phyloP scores from a whole-genome alignment of 2,888 invertebrate genomes.

The Melieria crassipennis region DNA sequence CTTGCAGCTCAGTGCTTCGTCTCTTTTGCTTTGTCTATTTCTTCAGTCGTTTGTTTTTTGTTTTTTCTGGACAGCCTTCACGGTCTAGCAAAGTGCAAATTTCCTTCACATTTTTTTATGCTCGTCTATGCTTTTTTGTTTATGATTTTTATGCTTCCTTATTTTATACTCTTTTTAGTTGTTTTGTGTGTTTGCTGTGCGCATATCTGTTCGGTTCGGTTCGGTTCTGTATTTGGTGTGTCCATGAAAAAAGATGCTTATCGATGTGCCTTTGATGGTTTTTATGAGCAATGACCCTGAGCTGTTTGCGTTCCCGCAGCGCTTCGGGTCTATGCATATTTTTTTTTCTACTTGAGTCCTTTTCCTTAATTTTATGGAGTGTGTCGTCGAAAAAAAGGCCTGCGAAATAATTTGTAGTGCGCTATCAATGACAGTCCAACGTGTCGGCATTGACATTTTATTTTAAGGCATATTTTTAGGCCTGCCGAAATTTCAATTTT shows the following conservation, averaged over 20 bases:
- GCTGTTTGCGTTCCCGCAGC: not conserved
- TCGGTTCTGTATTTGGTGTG: not conserved
- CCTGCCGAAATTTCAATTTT: not conserved
- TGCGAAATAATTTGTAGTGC: not conserved
- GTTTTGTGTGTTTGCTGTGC: not conserved
- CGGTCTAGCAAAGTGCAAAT: no score
- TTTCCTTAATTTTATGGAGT: not conserved
- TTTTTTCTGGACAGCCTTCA: conserved; percentile 20
- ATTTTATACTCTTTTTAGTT: not conserved
- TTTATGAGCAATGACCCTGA: conserved; percentile 39
- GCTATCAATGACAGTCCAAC: not conserved
- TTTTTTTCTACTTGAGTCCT: not conserved
- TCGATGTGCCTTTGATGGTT: conserved; percentile 33
- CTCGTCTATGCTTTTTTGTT: no score
- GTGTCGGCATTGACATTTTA: not conserved
- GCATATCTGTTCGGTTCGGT: no score
- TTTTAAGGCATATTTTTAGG: not conserved
- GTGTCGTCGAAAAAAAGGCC: not conserved
- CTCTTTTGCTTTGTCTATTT: not conserved
- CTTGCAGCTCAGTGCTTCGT: not conserved
- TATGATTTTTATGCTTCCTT: no score
- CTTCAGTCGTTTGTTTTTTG: not conserved
- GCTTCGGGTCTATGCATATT: not conserved
- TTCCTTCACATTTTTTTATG: no score
- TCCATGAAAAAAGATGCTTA: conserved; percentile 29